phyloP scores from a whole-genome alignment of 2,113 vertebrate genomes.

The Coreoperca whiteheadi region DNA sequence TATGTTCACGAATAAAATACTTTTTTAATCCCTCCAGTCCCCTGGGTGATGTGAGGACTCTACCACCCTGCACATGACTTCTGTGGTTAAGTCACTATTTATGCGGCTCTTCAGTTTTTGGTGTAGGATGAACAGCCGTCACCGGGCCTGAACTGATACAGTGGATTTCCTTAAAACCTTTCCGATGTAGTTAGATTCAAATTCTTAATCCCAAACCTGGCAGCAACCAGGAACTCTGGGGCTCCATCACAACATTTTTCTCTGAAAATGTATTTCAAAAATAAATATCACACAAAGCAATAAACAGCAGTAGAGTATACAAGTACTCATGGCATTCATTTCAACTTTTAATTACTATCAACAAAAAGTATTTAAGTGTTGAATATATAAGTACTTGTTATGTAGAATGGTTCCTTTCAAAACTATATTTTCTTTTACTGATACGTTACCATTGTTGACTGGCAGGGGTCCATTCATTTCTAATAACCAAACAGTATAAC shows the following conservation, averaged over 20 bases:
- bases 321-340: background rate
- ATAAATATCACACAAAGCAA: background rate
- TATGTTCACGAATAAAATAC: no score
- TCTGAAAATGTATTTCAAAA: background rate
- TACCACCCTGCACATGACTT: background rate
- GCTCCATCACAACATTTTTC: background rate
- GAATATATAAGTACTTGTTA: no score
- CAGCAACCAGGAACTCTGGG: background rate
- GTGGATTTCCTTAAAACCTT: background rate
- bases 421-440: no score
- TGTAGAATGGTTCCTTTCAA: no score
- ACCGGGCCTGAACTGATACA: background rate
- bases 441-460: no score
- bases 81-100: background rate
- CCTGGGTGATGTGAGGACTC: background rate
- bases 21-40: slow-evolving; percentile 36
- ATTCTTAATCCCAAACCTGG: background rate
- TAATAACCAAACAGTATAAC: no score
- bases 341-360: no score
- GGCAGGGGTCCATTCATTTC: no score
- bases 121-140: background rate
- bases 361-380: background rate
- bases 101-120: slow-evolving; percentile 7
- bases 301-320: background rate
- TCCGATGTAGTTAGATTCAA: background rate